Percentiles rank a stretch among this genome's conserved stretches.
These are phyloP conservation scores for Megalops cyprinoides DNA, from an alignment of 2,797 vertebrate species.

Conservation along the genomic window DNA sequence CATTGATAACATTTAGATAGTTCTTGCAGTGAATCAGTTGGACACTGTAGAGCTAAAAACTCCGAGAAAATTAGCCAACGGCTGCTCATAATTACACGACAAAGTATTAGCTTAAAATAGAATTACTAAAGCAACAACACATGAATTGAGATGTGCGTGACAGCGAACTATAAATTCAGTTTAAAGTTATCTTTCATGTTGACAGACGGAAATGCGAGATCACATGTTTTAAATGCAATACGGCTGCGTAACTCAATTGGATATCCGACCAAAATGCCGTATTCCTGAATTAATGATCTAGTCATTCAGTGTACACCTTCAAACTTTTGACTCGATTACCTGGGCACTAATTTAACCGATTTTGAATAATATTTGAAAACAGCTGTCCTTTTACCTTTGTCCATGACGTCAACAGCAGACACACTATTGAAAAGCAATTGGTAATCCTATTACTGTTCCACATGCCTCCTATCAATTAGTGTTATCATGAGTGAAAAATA, in stretches of 20 bases:
- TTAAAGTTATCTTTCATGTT: constrained; percentile 54
- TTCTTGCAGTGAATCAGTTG: constrained; percentile 32
- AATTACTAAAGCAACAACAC: neutral
- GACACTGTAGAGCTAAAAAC: neutral
- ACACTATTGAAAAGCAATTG: constrained; percentile 72
- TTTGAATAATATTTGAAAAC: constrained; percentile 31
- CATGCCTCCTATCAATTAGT: constrained; percentile 84
- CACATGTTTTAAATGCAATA: constrained; percentile 63
- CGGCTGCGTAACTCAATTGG: constrained; percentile 70
- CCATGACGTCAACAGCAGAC: constrained; percentile 85
- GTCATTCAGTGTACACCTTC: constrained; percentile 59
- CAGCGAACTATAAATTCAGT: constrained; percentile 53
- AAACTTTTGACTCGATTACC: constrained; percentile 67
- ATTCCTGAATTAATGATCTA: constrained; percentile 45
- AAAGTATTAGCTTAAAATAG: constrained; percentile 17
- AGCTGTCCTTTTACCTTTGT: constrained; percentile 75
- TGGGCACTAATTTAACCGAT: constrained; percentile 38
- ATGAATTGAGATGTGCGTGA: constrained; percentile 26
- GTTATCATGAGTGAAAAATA: constrained; percentile 61
- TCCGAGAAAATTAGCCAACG: neutral
- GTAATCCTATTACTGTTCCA: constrained; percentile 77
- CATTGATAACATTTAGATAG: constrained; percentile 34
- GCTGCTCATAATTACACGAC: neutral
- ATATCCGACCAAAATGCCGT: constrained; percentile 44
- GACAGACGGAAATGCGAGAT: constrained; percentile 65